Base-by-base conservation (phyloP, 2,797 vertebrate species). In the Aeoliscus strigatus region DNA sequence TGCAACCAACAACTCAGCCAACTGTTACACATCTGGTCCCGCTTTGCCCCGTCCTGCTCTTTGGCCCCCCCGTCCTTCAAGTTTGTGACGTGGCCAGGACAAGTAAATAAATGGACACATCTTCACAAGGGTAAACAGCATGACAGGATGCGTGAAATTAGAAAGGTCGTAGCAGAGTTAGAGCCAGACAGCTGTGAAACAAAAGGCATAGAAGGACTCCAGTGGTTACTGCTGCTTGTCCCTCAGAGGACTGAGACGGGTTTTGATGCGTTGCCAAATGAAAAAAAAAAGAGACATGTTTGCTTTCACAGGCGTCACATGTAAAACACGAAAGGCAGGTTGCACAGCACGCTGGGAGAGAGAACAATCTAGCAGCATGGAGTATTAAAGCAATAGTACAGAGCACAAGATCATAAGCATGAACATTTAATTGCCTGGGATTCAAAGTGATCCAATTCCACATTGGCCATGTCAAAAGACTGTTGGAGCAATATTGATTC, bases 11-110 rank as follows among this genome's bases (percentile, higher is more conserved):
- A 21, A 6, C 18, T 21, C 18, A n/a, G n/a, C 48, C 70, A 82
- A 75, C 76, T 83, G 77, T 68, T 73, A 49, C 45, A 77, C 60
- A 77, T 77, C 67, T 73, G 63, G 46, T 39, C 39, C 42, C 9
- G 16, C 38, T 39, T 40, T 29, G 33, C 35, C 39, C n/a, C 2
- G 5, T 14, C 51, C 36, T 73, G 51, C 18, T 45, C 55, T 68
- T 41, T 42, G 15, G 27, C 26, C 58, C 32, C 58, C 32, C 39
- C n/a, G 4, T 55, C 62, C 46, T 58, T 61, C 7, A 42, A 53
- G 42, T 39, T 14, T 4, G 16, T 41, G 55, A 63, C 52, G 39
- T 10, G 46, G 18, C 42, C 62, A 50, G 49, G 48, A 58, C 44
- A 9, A 41, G 45, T 46, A 62, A 69, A 73, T 70, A 73, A 71